Percentiles rank a stretch among this genome's conserved stretches.
phyloP scores from a whole-genome alignment of 2,888 invertebrate species.

The Punctoribates punctum region DNA sequence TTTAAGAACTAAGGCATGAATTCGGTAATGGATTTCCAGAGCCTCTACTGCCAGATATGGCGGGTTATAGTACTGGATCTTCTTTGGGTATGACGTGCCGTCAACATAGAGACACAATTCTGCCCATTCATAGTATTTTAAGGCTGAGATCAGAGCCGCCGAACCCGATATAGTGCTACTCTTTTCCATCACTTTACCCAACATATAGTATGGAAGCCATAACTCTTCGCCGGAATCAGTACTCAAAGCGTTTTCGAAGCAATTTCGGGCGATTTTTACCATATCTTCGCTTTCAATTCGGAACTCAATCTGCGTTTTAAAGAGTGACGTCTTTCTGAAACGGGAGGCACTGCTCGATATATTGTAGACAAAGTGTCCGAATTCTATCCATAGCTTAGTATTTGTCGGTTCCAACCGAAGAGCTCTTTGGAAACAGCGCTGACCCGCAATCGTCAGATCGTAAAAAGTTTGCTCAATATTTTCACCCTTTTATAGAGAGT shows the following conservation, averaged over 20 bases:
- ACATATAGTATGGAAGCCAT: constrained; percentile 90
- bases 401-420: constrained; percentile 66
- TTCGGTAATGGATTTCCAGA: constrained; percentile 68
- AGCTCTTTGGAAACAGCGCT: constrained; percentile 75
- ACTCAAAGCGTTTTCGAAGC: constrained; percentile 61
- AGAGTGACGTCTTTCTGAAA: constrained; percentile 8
- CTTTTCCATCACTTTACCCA: constrained; percentile 93
- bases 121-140: constrained; percentile 75
- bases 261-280: constrained; percentile 70
- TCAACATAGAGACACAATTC: constrained; percentile 71
- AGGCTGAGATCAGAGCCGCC: constrained; percentile 52
- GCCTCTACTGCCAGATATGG: constrained; percentile 81
- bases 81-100: constrained; percentile 75
- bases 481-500: background rate
- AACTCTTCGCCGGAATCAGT: constrained; percentile 67
- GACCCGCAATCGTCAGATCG: constrained; percentile 56
- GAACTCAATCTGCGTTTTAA: constrained; percentile 2
- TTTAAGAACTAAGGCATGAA: constrained; percentile 83
- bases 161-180: constrained; percentile 20
- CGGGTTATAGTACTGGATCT: constrained; percentile 78
- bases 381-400: constrained; percentile 81
- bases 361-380: constrained; percentile 81
- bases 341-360: constrained; percentile 81
- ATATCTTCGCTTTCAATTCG: constrained; percentile 66
- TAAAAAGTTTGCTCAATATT: constrained; percentile 15